Evolutionary conservation across 2,113 vertebrate species (phyloP).

Genomic region (Craseonycteris thonglongyai): DNA sequence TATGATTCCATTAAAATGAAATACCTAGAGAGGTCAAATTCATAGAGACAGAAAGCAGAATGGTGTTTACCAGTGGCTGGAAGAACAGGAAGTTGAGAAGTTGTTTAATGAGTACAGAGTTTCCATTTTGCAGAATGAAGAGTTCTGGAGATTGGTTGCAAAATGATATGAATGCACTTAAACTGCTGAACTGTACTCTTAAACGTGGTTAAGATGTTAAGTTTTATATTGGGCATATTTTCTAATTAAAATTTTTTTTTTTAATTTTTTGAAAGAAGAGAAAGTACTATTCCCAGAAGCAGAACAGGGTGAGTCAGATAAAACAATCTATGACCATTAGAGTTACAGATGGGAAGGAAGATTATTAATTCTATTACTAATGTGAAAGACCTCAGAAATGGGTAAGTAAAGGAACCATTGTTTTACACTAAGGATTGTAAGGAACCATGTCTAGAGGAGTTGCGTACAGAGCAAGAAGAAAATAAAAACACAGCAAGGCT

Average conservation of each 20-base stretch:
- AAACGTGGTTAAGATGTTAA: background rate
- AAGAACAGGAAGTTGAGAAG: background rate
- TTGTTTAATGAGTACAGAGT: background rate
- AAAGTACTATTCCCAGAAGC: background rate
- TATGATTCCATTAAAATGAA: background rate
- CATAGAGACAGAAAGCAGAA: background rate
- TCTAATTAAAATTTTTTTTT: background rate
- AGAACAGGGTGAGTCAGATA: background rate
- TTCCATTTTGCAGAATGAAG: background rate
- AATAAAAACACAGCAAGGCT: background rate
- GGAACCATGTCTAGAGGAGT: background rate
- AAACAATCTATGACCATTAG: background rate
- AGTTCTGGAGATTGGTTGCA: background rate
- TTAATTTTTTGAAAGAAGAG: background rate
- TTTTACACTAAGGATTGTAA: background rate
- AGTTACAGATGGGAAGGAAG: background rate
- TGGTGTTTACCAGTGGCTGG: background rate
- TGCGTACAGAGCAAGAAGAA: background rate
- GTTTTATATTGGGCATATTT: background rate
- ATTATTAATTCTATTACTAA: background rate
- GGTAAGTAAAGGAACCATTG: background rate
- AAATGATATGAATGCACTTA: background rate
- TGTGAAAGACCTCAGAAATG: background rate
- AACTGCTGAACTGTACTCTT: background rate
- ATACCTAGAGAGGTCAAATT: background rate